Conservation (phyloP, 1,140 invertebrate genomes). For the Eriosoma lanigerum region DNA sequence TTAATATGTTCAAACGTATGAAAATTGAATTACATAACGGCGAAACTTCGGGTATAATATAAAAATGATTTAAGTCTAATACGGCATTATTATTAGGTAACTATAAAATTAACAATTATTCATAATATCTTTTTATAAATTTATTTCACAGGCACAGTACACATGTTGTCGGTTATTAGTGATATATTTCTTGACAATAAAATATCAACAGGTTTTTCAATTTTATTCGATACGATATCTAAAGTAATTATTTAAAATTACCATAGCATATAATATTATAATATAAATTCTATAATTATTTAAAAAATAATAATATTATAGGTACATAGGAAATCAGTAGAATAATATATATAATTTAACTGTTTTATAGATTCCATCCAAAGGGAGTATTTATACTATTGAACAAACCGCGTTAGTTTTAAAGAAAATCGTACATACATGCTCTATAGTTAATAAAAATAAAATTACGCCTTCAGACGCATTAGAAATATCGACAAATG, state of each 20-base stretch:
- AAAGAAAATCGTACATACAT: background rate
- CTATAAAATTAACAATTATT: no score
- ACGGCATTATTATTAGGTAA: background rate
- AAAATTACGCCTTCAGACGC: background rate
- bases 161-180: background rate
- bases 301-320: no score
- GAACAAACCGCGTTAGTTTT: conserved; percentile 3
- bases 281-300: background rate
- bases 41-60: background rate
- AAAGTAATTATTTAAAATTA: background rate
- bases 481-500: conserved; percentile 5
- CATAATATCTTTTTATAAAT: background rate
- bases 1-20: background rate
- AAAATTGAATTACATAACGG: background rate
- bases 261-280: background rate
- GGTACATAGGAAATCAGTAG: no score
- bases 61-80: background rate
- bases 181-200: background rate
- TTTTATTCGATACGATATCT: conserved; percentile 2
- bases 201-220: background rate
- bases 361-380: background rate
- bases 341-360: no score
- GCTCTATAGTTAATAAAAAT: background rate
- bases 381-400: background rate
- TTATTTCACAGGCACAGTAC: background rate